Evolutionary conservation across 2,113 vertebrate genomes (phyloP), one percentile per base, ranked within the genome.

Genomic region (Hyperopisus bebe): DNA sequence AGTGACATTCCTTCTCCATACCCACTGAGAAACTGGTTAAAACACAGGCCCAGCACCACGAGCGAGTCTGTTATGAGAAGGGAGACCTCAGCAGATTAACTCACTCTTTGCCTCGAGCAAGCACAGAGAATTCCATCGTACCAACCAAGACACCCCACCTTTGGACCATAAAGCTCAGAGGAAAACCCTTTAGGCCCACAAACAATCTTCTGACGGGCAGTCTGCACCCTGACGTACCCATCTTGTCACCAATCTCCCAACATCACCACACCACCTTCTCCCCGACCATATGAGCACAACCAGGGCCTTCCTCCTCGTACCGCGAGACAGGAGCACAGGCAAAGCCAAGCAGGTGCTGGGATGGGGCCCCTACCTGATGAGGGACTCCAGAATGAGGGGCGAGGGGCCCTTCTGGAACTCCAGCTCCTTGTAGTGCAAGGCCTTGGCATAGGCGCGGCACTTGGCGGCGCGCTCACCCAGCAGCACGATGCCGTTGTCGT

Each of bases 401-500:
- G 96, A 97, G 7, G 98, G 95, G 0, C 98, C 98, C 88, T 99
- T 99, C 92, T 99, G 98, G 93, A 99, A 99, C 94, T 99, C 98
- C 94, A 99, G 96, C 90, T 99, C 98, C 93, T 99, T 99, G 95
- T 99, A 99, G 95, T 99, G 98, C 8, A 99, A 94, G 1, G 98
- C 98, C 88, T 99, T 99, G 92, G 98, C 98, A 0, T 99, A 99
- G 0, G 98, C 98, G 27, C 98, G 97, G 90, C 98, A 99, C 92
- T 99, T 99, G 80, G 98, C 97, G 31, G 98, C 98, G 92, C 98
- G 96, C 92, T 99, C 98, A 0, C 98, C 98, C 10, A 99, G 95
- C 10, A 99, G 95, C 90, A 99, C 98, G 47, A 99, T 97, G 90
- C 98, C 98, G 27, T 99, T 99, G 94, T 99, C 98, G 17, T 99